These are phyloP conservation scores for Epirrhoe alternata DNA, from an alignment of 2,888 invertebrate genomes.

Conservation along the genomic window DNA sequence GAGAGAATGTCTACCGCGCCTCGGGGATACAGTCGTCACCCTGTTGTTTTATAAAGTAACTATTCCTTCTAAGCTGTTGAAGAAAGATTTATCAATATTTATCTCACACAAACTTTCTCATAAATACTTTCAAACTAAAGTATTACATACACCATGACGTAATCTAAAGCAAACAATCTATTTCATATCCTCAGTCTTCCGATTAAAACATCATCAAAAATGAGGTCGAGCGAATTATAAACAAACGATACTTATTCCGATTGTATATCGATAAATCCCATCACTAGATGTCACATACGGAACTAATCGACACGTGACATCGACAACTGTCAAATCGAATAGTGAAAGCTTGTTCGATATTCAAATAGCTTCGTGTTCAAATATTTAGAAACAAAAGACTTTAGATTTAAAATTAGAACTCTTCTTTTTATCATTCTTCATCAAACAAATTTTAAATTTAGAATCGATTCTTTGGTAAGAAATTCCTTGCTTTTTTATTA, in stretches of 20 bases:
- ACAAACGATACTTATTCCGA: slow-evolving; percentile 42
- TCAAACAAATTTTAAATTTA: no score
- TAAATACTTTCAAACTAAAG: slow-evolving; percentile 1
- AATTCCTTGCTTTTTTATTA: neutral
- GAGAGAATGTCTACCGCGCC: no score
- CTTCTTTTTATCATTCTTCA: slow-evolving; percentile 13
- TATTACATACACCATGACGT: neutral
- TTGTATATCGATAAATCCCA: slow-evolving; percentile 52
- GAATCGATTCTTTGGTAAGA: no score
- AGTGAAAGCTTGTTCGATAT: slow-evolving; percentile 32
- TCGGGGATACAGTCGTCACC: no score
- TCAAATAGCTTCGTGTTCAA: slow-evolving; percentile 22
- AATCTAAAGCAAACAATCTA: slow-evolving; percentile 7
- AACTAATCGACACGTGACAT: slow-evolving; percentile 51
- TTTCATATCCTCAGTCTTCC: slow-evolving; percentile 13
- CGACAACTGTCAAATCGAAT: slow-evolving; percentile 57
- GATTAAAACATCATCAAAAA: slow-evolving; percentile 31
- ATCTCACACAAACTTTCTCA: neutral
- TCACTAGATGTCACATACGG: slow-evolving; percentile 55
- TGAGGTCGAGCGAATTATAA: slow-evolving; percentile 25
- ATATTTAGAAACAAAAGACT: neutral
- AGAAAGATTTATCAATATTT: neutral
- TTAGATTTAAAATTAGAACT: slow-evolving; percentile 1
- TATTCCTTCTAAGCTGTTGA: neutral
- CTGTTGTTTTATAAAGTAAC: neutral